Evolutionary conservation across 1,140 invertebrate species (phyloP).

Genomic region (Apis florea): DNA sequence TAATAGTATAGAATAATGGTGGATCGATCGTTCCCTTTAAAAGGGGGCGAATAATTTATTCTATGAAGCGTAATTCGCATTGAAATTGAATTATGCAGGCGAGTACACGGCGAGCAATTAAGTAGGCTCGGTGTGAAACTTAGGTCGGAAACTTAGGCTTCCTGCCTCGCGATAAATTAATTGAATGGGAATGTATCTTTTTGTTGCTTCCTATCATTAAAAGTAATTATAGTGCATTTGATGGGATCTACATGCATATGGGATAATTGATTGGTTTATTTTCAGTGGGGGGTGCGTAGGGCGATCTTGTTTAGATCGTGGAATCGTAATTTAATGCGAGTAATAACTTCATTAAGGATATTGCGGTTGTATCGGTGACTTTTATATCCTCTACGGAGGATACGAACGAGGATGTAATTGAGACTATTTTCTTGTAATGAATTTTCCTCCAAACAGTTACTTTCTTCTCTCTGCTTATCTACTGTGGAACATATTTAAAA

Average conservation of each 20-base stretch:
- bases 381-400: not conserved
- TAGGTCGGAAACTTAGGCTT: not conserved
- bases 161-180: not conserved
- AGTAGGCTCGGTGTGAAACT: not conserved
- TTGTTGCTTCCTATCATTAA: not conserved
- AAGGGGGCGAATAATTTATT: not conserved
- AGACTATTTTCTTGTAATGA: too few species aligned
- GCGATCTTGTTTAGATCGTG: not conserved
- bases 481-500: too few species aligned
- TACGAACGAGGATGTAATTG: too few species aligned
- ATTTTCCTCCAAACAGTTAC: too few species aligned
- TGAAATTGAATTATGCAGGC: not conserved
- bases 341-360: not conserved
- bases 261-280: constrained; percentile 19
- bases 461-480: too few species aligned
- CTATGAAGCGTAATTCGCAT: not conserved
- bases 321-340: constrained; percentile 6
- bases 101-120: not conserved
- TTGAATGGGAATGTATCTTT: constrained; percentile 2
- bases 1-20: not conserved
- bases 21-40: not conserved
- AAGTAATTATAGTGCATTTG: not conserved
- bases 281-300: not conserved
- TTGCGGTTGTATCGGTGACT: too few species aligned
- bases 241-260: not conserved